Base-by-base conservation (phyloP, 2,113 vertebrate genomes). In the Physeter macrocephalus region DNA sequence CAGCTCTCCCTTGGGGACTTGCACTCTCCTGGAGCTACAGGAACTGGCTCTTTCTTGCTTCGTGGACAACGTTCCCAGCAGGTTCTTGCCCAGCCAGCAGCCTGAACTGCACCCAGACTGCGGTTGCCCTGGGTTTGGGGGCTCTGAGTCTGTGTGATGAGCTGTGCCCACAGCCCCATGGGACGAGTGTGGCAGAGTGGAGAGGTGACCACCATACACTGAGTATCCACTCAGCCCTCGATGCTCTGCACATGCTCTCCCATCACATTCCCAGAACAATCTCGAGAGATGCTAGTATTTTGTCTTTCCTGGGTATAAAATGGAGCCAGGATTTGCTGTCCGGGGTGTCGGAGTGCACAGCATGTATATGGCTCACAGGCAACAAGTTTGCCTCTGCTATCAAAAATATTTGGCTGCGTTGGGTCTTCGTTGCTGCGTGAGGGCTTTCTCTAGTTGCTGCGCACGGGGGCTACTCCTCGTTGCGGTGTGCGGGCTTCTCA, bases 361-460 rank as follows among this genome's bases (percentile, higher is more conserved):
- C 25, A 6, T 9, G 2, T 64, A 1, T 14, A 10, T 20, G 54
- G 29, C 43, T 72, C 31, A 21, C 1, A 12, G 36, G 34, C 74
- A 29, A 29, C 72, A 81, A 21, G 66, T 80, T 80, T 52, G 39
- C 57, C 13, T 81, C 92, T 90, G 43, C 62, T 80, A 0, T 20
- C 31, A n/a, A n/a, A n/a, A n/a, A n/a, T n/a, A n/a, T 52, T 52
- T 52, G 49, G 49, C 49, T 17, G 49, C 49, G 0, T 52, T 52
- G 49, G 49, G 49, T 52, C 49, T 52, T 52, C 0, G 49, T 52
- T 17, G 49, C 49, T 1, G 49, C 0, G 4, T 1, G 0, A 14
- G 14, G 14, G 49, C 49, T 52, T 52, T 5, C 49, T 52, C 14
- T 52, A 52, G 49, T 52, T 52, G 14, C 49, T 3, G 49, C 14